Conservation (phyloP, 2,888 invertebrate species). For the Agrotis ipsilon region DNA sequence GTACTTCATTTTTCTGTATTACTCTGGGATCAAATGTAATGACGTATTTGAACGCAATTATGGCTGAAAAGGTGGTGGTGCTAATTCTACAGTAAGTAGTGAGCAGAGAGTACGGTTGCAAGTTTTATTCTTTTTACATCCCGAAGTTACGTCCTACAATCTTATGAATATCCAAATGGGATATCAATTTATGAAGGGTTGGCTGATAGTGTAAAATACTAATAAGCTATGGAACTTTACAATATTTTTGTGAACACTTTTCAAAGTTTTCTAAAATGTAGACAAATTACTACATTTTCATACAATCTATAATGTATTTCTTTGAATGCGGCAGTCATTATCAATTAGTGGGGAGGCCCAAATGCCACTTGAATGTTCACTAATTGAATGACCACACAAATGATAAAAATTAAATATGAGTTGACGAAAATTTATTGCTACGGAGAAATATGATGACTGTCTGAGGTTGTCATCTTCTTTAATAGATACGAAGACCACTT, state of each 20-base stretch:
- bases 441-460: constrained; percentile 35
- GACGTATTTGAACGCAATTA: constrained; percentile 14
- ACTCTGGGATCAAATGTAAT: background rate
- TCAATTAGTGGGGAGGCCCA: constrained; percentile 3
- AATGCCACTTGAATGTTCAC: constrained; percentile 2
- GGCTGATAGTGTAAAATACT: too few species aligned
- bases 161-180: too few species aligned
- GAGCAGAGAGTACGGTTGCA: background rate
- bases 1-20: background rate
- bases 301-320: too few species aligned
- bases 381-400: background rate
- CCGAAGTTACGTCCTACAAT: too few species aligned
- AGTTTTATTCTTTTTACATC: too few species aligned
- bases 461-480: background rate
- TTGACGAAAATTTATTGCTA: constrained; percentile 13
- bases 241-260: too few species aligned
- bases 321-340: too few species aligned
- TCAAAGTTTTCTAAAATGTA: too few species aligned
- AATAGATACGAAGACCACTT: constrained; percentile 19
- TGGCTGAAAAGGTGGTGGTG: background rate
- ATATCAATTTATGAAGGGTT: too few species aligned
- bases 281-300: too few species aligned
- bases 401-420: background rate
- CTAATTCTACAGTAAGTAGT: constrained; percentile 20
- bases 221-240: too few species aligned